phyloP scores from a whole-genome alignment of 2,797 vertebrate genomes.

The Uromys caudimaculatus region DNA sequence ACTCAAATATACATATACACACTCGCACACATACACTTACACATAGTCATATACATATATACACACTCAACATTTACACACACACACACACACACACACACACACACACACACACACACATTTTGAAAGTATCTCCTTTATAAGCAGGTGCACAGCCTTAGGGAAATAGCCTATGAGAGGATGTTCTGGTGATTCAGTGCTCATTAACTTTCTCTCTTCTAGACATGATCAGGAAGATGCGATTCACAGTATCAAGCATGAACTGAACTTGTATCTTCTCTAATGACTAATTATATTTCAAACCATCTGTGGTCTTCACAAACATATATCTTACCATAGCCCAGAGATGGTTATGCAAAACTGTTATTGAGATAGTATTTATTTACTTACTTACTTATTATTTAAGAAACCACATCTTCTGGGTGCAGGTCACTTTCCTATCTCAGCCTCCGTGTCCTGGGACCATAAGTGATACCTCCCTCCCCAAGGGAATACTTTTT shows the following conservation, averaged over 20 bases:
- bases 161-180: constrained; percentile 10
- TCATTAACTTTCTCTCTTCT: constrained; percentile 49
- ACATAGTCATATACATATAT: neutral
- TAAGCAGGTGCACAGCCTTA: constrained; percentile 40
- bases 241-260: constrained; percentile 2
- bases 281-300: constrained; percentile 40
- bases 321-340: neutral
- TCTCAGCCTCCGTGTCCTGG: neutral
- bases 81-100: constrained; percentile 9
- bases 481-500: neutral
- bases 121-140: constrained; percentile 51
- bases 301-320: neutral
- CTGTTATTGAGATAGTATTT: constrained; percentile 2
- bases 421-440: neutral
- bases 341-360: constrained; percentile 27
- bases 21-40: neutral
- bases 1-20: neutral
- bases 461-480: neutral
- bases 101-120: neutral
- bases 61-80: neutral
- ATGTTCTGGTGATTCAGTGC: constrained; percentile 46
- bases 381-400: neutral
- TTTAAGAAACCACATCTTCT: neutral
- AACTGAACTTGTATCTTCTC: constrained; percentile 43
- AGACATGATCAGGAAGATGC: neutral